Evolutionary conservation across 2,797 vertebrate species (phyloP), one percentile per base, ranked within the genome.

Genomic region (Falco columbarius): DNA sequence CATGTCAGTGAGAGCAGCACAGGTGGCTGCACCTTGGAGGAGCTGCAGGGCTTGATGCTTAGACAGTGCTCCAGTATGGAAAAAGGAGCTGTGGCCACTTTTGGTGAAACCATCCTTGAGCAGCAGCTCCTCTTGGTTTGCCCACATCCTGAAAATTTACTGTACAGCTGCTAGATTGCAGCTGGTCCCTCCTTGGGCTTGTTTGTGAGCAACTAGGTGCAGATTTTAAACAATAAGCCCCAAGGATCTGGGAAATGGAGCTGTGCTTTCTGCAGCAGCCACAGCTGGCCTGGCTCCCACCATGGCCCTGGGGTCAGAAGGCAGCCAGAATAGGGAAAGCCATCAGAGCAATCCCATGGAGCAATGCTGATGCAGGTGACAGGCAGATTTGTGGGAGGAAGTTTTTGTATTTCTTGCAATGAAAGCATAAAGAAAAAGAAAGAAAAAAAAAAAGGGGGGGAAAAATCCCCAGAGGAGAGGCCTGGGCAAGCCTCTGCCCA

Each of bases 321-420:
- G 66, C 46, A 75, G 8, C 29, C 1, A 8, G 76, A 42, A 38
- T 42, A 40, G 56, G 29, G 9, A 49, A n/a, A 70, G 32, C 61
- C 14, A 0, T 32, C 0, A 0, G 40, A 72, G 42, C 36, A 9
- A 8, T 38, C 29, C 3, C 4, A 6, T 44, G 84, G 34, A 84
- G 55, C 38, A 91, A 40, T 23, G 76, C 70, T 42, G 46, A 14
- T 54, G 66, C 59, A 49, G 70, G 65, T 10, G 30, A 55, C 32
- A n/a, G 82, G 44, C 6, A 18, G 79, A 32, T 47, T 29, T 26
- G 10, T 6, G 8, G 55, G 67, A 76, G 44, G 15, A 24, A 91
- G 56, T 19, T 3, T 42, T 66, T 67, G 12, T 42, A 20, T 81
- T 90, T 93, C 56, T 86, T 74, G 19, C 36, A 56, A 15, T 32